A percentile compares a stretch with the other conserved stretches of the same genome.
These are phyloP conservation scores for Coreoperca whiteheadi DNA, from an alignment of 2,113 vertebrate species.

Conservation along the genomic window DNA sequence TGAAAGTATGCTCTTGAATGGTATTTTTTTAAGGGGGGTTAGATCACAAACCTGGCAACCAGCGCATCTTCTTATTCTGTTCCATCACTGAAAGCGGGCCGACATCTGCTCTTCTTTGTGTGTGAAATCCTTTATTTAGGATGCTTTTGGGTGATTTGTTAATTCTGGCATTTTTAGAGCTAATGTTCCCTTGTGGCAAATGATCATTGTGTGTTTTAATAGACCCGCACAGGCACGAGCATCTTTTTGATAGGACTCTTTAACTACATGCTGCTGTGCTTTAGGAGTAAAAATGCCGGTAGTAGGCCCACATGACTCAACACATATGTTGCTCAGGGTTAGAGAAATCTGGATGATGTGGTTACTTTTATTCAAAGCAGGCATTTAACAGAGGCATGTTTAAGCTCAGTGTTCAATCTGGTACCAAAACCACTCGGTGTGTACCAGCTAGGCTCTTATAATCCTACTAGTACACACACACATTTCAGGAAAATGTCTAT, in stretches of 20 bases:
- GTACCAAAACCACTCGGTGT: no score
- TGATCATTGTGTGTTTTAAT: neutral
- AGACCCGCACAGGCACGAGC: neutral
- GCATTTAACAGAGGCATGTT: neutral
- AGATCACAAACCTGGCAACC: slow-evolving; percentile 79
- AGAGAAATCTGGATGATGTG: neutral
- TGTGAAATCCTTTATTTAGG: slow-evolving; percentile 5
- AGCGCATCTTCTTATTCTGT: slow-evolving; percentile 59
- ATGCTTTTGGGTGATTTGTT: neutral
- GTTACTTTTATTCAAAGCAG: neutral
- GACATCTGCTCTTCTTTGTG: slow-evolving; percentile 74
- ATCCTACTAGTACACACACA: neutral
- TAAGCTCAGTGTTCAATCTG: neutral
- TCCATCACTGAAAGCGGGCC: slow-evolving; percentile 65
- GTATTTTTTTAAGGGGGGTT: neutral
- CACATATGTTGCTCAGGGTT: slow-evolving; percentile 7
- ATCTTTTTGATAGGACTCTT: neutral
- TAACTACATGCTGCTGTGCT: neutral
- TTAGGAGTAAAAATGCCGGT: neutral
- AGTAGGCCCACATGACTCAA: slow-evolving; percentile 5
- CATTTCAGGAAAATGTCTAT: neutral
- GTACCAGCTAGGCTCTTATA: neutral
- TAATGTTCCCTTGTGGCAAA: neutral
- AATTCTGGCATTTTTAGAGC: fast-evolving
- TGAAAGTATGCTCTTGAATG: neutral